Conservation (phyloP, 2,797 vertebrate genomes). For the Rhabdophis nuchalis region DNA sequence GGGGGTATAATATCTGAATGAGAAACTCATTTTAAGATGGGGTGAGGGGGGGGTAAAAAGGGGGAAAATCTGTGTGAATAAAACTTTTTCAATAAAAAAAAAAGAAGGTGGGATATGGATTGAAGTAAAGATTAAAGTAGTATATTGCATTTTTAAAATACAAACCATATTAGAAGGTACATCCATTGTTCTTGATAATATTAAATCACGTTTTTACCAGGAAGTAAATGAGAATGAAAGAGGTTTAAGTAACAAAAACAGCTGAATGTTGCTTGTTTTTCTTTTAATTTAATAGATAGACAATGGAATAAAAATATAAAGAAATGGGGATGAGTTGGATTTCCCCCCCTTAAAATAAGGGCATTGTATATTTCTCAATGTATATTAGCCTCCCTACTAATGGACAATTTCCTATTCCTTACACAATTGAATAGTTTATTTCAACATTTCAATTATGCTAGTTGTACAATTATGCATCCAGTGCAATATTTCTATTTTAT, state of each 20-base stretch:
- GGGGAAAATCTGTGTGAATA: too few relatives aligned
- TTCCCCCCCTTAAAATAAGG: not conserved
- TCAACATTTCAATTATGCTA: not conserved
- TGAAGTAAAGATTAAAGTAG: constrained; percentile 9
- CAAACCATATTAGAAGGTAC: not conserved
- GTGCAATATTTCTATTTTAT: not conserved
- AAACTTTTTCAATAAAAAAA: too few relatives aligned
- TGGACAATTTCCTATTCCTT: not conserved
- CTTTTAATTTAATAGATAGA: not conserved
- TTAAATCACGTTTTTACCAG: not conserved
- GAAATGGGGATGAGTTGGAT: not conserved
- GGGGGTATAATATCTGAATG: too few relatives aligned
- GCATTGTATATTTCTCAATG: not conserved
- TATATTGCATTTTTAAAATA: not conserved
- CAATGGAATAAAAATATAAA: not conserved
- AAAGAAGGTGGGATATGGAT: not conserved
- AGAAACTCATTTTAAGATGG: too few relatives aligned
- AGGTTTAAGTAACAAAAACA: not conserved
- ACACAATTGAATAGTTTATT: not conserved
- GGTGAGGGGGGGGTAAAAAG: too few relatives aligned
- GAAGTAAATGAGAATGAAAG: not conserved
- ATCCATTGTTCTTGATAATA: not conserved
- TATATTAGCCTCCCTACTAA: not conserved
- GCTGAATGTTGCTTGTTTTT: not conserved
- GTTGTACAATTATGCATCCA: not conserved